Evolutionary conservation across 1,140 invertebrate genomes (phyloP), one percentile per base, ranked within the genome.

Genomic region (Drosophila murphyi): DNA sequence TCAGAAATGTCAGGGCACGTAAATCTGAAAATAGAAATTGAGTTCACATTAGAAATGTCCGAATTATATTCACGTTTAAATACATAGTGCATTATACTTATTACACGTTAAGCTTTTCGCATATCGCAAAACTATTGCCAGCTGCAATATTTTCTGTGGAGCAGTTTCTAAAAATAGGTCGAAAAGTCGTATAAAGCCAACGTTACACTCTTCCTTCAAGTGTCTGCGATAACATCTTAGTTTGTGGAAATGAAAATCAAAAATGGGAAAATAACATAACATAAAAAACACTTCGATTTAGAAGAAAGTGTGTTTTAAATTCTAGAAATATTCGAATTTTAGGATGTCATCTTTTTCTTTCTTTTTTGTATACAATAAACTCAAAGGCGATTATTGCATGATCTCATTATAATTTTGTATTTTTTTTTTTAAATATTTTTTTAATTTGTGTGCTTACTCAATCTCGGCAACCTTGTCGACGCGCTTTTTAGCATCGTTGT

Each of bases 181-280:
- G 35, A 87, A 88, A 2, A 87, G 72, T 5, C 79, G 68, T 3
- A 87, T 62, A n/a, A 87, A 88, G 5, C 82, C 80, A n/a, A 87
- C 83, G 64, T 87, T 82, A 8, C 83, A 88, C 28, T 88, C 83
- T 45, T 88, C 80, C 43, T 72, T 72, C 7, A 73, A 20, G 4
- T 77, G 43, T 20, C 72, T 64, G 39, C 62, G 68, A 37, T 88
- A 80, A 20, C 65, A 82, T 56, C 83, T 88, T 6, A 6, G 10
- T 31, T 6, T 20, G 32, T 29, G 3, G n/a, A 8, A 41, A 31
- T 1, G 28, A 47, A 5, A 20, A 48, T 6, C 2, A 7, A 48
- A 48, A 7, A 48, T 29, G 3, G 5, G 20, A 41, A 41, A 41
- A 10, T 10, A 41, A 10, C 8, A 41, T 10, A 41, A 3, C n/a